Percentiles rank a stretch among this genome's conserved stretches.
phyloP scores from a whole-genome alignment of 2,113 vertebrate genomes.

The Mobula hypostoma region DNA sequence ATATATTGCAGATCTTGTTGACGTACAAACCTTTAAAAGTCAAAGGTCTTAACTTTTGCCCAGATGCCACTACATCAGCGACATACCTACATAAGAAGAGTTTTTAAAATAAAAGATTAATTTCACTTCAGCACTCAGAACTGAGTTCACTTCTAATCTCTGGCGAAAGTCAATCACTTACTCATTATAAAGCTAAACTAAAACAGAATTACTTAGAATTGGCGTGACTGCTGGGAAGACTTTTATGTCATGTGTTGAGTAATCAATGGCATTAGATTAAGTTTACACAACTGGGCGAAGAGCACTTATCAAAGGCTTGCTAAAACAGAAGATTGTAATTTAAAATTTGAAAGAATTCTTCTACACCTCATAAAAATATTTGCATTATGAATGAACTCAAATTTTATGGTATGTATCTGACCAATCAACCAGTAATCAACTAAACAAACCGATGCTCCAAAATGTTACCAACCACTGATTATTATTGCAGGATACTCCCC shows the following conservation, averaged over 20 bases:
- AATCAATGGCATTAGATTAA: constrained; percentile 1
- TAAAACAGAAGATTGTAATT: background rate
- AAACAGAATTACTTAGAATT: constrained; percentile 39
- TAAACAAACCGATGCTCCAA: background rate
- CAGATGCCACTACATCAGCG: background rate
- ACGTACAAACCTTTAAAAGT: background rate
- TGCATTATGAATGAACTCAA: background rate
- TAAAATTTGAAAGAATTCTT: background rate
- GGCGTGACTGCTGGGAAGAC: background rate
- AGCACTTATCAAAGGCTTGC: background rate
- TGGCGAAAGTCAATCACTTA: constrained; percentile 11
- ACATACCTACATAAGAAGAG: background rate
- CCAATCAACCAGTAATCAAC: background rate
- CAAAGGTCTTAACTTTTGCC: background rate
- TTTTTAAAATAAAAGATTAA: constrained; percentile 23
- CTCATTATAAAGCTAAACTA: constrained; percentile 42
- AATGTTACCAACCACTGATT: background rate
- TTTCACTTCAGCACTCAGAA: background rate
- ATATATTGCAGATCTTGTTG: constrained; percentile 42
- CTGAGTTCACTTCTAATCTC: constrained; percentile 42
- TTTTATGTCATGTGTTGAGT: background rate
- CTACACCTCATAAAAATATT: background rate
- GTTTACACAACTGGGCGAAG: background rate
- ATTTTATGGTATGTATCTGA: constrained; percentile 12
- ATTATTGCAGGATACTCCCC: background rate